phyloP scores from a whole-genome alignment of 2,888 invertebrate species.

The Hofmannophila pseudospretella region DNA sequence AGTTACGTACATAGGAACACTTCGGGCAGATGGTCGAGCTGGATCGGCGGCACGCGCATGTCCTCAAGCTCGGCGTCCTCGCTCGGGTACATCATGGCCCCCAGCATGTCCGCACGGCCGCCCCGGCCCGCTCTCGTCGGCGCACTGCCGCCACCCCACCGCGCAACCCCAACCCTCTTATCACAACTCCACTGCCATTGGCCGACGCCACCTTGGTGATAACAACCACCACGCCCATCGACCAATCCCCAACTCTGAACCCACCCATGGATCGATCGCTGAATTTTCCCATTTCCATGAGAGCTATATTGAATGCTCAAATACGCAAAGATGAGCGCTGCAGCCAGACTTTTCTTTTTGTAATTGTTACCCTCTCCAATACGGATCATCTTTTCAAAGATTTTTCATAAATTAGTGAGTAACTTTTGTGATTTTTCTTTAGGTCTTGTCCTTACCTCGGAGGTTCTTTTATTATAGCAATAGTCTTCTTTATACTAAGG shows the following conservation, averaged over 20 bases:
- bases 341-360: constrained; percentile 35
- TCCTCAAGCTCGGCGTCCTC: constrained; percentile 64
- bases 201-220: constrained; percentile 49
- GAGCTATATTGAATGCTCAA: constrained; percentile 58
- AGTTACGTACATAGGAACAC: constrained; percentile 83
- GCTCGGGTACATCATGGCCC: constrained; percentile 73
- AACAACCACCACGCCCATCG: constrained; percentile 68
- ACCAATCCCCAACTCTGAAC: constrained; percentile 48
- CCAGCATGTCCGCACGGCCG: constrained; percentile 62
- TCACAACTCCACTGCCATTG: constrained; percentile 54
- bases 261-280: constrained; percentile 71
- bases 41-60: constrained; percentile 85
- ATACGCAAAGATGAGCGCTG: constrained; percentile 47
- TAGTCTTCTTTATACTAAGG: too few species aligned
- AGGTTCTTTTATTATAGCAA: too few species aligned
- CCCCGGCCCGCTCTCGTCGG: constrained; percentile 49
- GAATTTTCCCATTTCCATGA: constrained; percentile 55
- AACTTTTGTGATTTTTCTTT: too few species aligned
- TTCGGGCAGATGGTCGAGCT: constrained; percentile 84
- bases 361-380: constrained; percentile 25
- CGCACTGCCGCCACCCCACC: constrained; percentile 63
- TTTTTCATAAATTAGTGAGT: neutral
- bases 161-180: constrained; percentile 70
- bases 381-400: constrained; percentile 3
- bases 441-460: too few species aligned